Evolutionary conservation across 2,888 invertebrate genomes (phyloP), one percentile per base, ranked within the genome.

Genomic region (Halictus ligatus): DNA sequence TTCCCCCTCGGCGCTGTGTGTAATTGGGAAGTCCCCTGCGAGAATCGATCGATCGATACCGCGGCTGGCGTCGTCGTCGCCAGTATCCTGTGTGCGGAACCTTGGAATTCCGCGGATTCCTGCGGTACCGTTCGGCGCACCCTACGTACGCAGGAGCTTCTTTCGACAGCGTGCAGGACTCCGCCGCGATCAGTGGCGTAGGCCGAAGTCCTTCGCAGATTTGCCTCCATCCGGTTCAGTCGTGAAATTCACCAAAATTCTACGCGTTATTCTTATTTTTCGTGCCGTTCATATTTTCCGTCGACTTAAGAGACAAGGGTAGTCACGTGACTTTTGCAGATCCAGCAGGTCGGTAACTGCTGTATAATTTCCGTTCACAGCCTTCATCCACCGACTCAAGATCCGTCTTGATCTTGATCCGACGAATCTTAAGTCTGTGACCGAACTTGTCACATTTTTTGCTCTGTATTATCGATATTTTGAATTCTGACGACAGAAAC

Each of bases 71-170:
- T 54, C 54, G 54, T 54, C 78, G 71, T 54, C 79, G 80, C 75
- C 64, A 40, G 71, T 71, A 76, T 80, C 80, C 71, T 29, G 71
- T 54, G 76, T 35, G 73, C 82, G 78, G 83, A 87, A 87, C 87
- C 90, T 89, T 90, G 90, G 75, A 82, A 90, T 90, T 90, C 89
- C 85, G 50, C 43, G 75, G 67, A 90, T 90, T 88, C 88, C 80
- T 80, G 83, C 85, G 86, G 89, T 88, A 89, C 88, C 89, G 85
- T 90, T 90, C 69, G 82, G 64, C 89, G 82, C 86, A 87, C 81
- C 85, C 83, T 79, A 79, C 82, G 80, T 80, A 87, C 85, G 64
- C 85, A 69, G 81, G 12, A 86, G 84, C 78, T 88, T 80, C 88
- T 79, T 83, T 86, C 86, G 89, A 85, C 89, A 84, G 85, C 46